Evolutionary conservation across 2,113 vertebrate species (phyloP), one percentile per base, ranked within the genome.

Genomic region (Otis tarda): DNA sequence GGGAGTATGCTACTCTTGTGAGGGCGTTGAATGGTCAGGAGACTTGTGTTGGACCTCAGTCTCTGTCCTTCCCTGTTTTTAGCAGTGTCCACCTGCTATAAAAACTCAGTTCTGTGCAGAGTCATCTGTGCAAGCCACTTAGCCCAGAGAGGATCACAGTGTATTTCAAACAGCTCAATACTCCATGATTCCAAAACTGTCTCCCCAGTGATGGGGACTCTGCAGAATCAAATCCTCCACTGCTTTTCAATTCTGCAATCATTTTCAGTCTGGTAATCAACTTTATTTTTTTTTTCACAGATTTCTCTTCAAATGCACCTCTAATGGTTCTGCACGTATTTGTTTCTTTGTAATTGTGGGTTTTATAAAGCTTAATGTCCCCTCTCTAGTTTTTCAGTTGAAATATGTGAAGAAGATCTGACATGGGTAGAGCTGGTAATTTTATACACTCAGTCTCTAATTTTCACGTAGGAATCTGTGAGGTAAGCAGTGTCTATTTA

Each of bases 401-500:
- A 96, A 94, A 92, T 83, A 91, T 65, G 52, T 79, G 75, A 17
- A 94, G 56, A 91, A 89, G 83, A 92, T 87, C 92, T 96, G 87
- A 85, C 84, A 90, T 76, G 92, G 75, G 78, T 53, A 93, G 82
- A 81, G 76, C 37, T 76, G n/a, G 86, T 89, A 94, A 94, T 97
- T 96, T 95, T 84, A 90, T 87, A 76, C 88, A 94, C 71, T 71
- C 47, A 89, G 68, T 14, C 93, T 94, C 68, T 96, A 94, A 96
- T 97, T 97, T 95, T 89, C 93, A 92, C 50, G 68, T n/a, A 92
- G 64, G 69, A 89, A 91, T 95, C 82, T 90, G 28, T 87, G 43
- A 93, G 33, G 52, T 83, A 94, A 93, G 56, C 22, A 56, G 9
- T 56, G 19, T 67, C 41, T 79, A 76, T 59, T 56, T 5, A 56